Conservation (phyloP, 2,888 invertebrate genomes). For the Drosophila merina region DNA sequence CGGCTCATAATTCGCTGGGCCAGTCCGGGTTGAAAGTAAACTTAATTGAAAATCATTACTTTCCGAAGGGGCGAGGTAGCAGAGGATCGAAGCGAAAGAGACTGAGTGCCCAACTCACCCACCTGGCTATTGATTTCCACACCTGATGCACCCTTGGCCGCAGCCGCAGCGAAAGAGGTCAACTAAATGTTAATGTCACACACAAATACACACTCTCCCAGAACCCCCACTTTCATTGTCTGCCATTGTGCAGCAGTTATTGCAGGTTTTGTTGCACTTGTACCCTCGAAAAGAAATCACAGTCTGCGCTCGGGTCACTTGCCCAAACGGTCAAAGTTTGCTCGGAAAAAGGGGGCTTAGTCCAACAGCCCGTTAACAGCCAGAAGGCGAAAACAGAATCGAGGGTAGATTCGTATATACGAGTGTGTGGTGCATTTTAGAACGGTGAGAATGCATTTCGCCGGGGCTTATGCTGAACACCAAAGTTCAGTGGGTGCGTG, state of each 20-base stretch:
- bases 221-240: slow-evolving; percentile 48
- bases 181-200: slow-evolving; percentile 80
- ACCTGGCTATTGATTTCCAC: slow-evolving; percentile 66
- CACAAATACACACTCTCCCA: slow-evolving; percentile 43
- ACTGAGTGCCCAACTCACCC: slow-evolving; percentile 16
- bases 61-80: background rate
- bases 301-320: slow-evolving; percentile 74
- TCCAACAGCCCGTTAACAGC: slow-evolving; percentile 29
- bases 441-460: slow-evolving; percentile 68
- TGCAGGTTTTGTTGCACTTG: slow-evolving; percentile 16
- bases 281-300: slow-evolving; percentile 63
- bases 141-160: slow-evolving; percentile 77
- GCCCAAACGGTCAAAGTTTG: slow-evolving; percentile 68
- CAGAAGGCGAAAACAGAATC: slow-evolving; percentile 21
- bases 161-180: slow-evolving; percentile 77
- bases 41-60: slow-evolving; percentile 76
- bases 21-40: slow-evolving; percentile 51
- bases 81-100: no score
- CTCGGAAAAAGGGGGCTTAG: slow-evolving; percentile 48
- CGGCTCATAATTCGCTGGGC: slow-evolving; percentile 66
- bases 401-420: slow-evolving; percentile 16
- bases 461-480: slow-evolving; percentile 44
- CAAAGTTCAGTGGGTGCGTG: slow-evolving; percentile 76
- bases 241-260: slow-evolving; percentile 15
- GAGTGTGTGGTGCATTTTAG: slow-evolving; percentile 46